Evolutionary conservation across 2,888 invertebrate genomes (phyloP).

Genomic region (Brachypalpus laphriformis): DNA sequence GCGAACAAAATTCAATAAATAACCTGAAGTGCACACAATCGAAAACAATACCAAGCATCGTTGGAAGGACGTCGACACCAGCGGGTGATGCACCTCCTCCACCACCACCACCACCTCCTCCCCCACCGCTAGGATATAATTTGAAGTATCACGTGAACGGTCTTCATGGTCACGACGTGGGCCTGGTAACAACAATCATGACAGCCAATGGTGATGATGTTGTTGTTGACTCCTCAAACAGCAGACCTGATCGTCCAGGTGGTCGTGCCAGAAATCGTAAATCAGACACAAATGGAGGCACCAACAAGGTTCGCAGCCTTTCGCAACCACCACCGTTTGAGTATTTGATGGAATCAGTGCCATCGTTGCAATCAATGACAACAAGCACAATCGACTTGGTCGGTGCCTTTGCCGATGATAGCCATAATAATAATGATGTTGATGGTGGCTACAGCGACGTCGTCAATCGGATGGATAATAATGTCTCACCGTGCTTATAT

Average conservation of each 20-base stretch:
- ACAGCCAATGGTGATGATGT: conserved; percentile 14
- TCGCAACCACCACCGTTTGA: conserved; percentile 78
- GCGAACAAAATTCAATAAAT: conserved; percentile 74
- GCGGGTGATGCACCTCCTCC: conserved; percentile 42
- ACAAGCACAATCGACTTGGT: conserved; percentile 71
- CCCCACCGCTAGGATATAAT: conserved; percentile 32
- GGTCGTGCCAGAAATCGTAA: conserved; percentile 73
- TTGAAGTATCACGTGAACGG: conserved; percentile 59
- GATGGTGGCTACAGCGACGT: conserved; percentile 66
- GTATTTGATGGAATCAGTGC: conserved; percentile 75
- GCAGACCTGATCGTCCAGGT: conserved; percentile 1
- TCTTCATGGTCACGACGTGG: conserved; percentile 61
- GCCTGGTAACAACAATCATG: conserved; percentile 49
- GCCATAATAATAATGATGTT: conserved; percentile 1
- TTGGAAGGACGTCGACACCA: conserved; percentile 24
- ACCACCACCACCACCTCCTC: conserved; percentile 50
- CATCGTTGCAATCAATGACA: conserved; percentile 58
- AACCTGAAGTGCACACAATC: conserved; percentile 67
- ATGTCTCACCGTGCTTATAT: conserved; percentile 80
- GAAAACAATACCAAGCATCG: conserved; percentile 51
- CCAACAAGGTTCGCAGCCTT: conserved; percentile 76
- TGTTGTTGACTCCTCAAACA: conserved; percentile 21
- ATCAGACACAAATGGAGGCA: conserved; percentile 38
- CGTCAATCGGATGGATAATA: conserved; percentile 80
- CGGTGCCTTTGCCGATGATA: conserved; percentile 27